phyloP scores from a whole-genome alignment of 2,797 vertebrate species.

The Sebastes cheni region DNA sequence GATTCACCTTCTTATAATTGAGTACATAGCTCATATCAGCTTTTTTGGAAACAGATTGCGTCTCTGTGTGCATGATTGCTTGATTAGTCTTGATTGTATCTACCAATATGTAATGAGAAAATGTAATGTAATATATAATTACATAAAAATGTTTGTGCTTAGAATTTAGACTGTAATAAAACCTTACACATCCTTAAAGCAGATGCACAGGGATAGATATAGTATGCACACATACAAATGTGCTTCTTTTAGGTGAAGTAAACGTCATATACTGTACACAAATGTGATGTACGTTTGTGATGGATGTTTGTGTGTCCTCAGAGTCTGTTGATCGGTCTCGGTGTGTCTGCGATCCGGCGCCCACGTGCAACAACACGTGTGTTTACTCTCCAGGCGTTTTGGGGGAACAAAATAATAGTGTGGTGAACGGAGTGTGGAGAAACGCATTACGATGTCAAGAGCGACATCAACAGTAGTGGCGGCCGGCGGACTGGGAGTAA shows the following conservation, averaged over 20 bases:
- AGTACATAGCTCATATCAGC: not conserved
- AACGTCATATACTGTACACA: not conserved
- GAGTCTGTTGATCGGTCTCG: not conserved
- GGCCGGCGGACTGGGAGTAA: slow-evolving; percentile 31
- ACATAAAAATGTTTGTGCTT: not conserved
- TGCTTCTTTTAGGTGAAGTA: not conserved
- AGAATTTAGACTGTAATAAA: not conserved
- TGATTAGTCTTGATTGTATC: not conserved
- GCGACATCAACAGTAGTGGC: slow-evolving; percentile 2
- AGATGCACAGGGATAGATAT: not conserved
- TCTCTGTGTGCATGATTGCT: not conserved
- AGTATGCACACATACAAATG: not conserved
- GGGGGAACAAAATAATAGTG: slow-evolving; percentile 41
- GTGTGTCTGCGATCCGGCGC: not conserved
- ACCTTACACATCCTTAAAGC: not conserved
- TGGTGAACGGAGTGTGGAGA: not conserved
- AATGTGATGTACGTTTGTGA: not conserved
- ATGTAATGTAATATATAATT: not conserved
- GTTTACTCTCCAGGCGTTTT: slow-evolving; percentile 42
- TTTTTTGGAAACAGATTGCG: not conserved
- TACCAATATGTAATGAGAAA: not conserved
- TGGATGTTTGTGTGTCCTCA: not conserved
- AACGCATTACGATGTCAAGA: slow-evolving; percentile 42
- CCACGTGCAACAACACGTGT: slow-evolving; percentile 25
- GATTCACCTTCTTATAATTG: not conserved